Evolutionary conservation across 2,113 vertebrate genomes (phyloP).

Genomic region (Phasianus colchicus): DNA sequence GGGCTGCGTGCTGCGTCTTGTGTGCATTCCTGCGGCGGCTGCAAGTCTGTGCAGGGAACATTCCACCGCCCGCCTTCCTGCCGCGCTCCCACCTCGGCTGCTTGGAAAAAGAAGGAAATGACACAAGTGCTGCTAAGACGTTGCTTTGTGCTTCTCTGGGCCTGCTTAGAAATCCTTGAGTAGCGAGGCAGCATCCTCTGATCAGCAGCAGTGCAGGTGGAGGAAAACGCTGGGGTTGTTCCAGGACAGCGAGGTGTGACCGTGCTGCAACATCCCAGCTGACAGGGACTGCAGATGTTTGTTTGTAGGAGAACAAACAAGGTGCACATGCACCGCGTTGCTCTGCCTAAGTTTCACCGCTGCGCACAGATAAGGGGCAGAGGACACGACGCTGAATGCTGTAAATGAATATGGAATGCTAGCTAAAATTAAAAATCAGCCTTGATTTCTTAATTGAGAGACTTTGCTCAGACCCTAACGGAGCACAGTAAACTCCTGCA

Average conservation of each 20-base stretch:
- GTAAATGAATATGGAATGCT: accelerated
- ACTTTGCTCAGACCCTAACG: neutral
- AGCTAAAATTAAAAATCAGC: neutral
- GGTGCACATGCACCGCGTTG: neutral
- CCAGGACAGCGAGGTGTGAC: neutral
- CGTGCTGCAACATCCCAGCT: neutral
- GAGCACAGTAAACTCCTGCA: neutral
- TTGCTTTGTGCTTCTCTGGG: accelerated
- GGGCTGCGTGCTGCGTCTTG: slow-evolving; percentile 75
- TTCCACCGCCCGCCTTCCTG: slow-evolving; percentile 62
- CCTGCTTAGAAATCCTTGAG: neutral
- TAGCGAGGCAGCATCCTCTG: neutral
- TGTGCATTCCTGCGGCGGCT: slow-evolving; percentile 76
- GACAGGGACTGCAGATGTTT: accelerated
- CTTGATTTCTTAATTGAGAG: neutral
- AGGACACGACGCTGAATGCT: neutral
- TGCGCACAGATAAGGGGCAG: neutral
- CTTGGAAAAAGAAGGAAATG: neutral
- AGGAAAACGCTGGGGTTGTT: neutral
- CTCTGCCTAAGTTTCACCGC: neutral
- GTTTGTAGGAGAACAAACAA: neutral
- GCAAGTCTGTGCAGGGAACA: slow-evolving; percentile 79
- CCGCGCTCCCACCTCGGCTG: neutral
- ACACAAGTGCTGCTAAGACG: neutral
- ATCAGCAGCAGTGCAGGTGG: neutral